Base-by-base conservation (phyloP, 2,113 vertebrate genomes). In the Ophiodon elongatus region DNA sequence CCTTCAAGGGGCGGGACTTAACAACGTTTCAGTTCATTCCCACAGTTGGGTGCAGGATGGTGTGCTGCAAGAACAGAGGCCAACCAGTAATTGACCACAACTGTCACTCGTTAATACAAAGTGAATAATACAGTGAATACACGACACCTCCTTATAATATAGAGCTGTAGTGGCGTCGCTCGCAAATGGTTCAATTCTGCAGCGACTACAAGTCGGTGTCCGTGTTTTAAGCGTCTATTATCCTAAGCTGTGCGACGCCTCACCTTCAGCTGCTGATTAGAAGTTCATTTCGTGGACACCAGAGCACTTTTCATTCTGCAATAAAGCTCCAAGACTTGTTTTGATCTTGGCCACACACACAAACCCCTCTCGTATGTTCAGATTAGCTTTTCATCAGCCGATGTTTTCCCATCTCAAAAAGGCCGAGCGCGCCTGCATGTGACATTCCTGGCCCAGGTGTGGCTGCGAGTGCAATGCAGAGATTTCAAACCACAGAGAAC, bases 381-480 rank as follows among this genome's bases (percentile, higher is more conserved):
- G 63, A 17, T 73, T 62, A 27, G 73, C 8, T 41, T 70, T 43
- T 31, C 54, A 52, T 13, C 37, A 27, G 17, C n/a, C 39, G 56
- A 63, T 64, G 41, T 78, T 66, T 83, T 50, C 23, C 59, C 52
- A 11, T 56, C 80, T 67, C 33, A 35, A 66, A 45, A 66, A 47
- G 43, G 4, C n/a, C n/a, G n/a, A 62, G 56, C 76, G 15, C 35
- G 76, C 73, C 73, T 84, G 81, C 68, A n/a, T 64, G 73, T 39
- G 73, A 81, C 85, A 81, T 81, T 78, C 85, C 77, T 64, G 52
- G 2, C 73, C 17, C 62, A 84, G 77, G 77, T 71, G 81, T 33
- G 72, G 72, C 71, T 41, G n/a, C 21, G n/a, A 27, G 33, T 41
- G 47, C 43, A 72, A 56, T 39, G 73, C 23, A 0, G 54, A 27